These are phyloP conservation scores for Xenentodon cancila DNA, from an alignment of 2,797 vertebrate species.

Conservation along the genomic window DNA sequence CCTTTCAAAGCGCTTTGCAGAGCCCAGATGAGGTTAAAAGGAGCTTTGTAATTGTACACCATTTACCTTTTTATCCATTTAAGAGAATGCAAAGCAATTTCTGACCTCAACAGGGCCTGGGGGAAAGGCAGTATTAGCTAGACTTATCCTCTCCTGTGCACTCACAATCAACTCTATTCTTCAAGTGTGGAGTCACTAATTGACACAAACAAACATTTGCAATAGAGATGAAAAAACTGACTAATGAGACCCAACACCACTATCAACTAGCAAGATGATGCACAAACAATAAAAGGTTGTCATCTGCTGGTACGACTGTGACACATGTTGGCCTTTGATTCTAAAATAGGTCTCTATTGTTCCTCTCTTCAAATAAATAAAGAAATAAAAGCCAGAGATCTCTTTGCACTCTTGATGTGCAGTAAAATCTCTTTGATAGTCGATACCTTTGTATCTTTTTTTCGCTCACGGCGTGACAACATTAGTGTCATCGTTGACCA, in stretches of 20 bases:
- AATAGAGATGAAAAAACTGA: constrained; percentile 36
- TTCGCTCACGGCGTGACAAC: constrained; percentile 39
- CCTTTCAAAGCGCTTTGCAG: neutral
- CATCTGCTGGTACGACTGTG: constrained; percentile 52
- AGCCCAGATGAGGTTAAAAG: neutral
- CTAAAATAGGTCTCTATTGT: constrained; percentile 11
- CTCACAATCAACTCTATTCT: constrained; percentile 1
- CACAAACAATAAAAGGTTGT: constrained; percentile 58
- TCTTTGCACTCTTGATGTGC: constrained; percentile 1
- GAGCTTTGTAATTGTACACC: neutral
- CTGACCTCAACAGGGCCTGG: constrained; percentile 40
- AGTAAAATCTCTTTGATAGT: constrained; percentile 29
- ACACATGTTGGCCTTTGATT: constrained; percentile 66
- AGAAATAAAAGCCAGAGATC: constrained; percentile 2
- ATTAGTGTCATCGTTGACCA: constrained; percentile 41
- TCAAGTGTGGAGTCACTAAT: constrained; percentile 35
- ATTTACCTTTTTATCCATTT: constrained; percentile 7
- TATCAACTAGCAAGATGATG: constrained; percentile 29
- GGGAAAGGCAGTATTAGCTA: constrained; percentile 26
- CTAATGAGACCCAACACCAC: constrained; percentile 48
- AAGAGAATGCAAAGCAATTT: constrained; percentile 48
- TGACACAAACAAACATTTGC: constrained; percentile 41
- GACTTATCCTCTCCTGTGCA: constrained; percentile 15
- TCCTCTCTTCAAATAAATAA: constrained; percentile 2
- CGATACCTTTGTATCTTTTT: constrained; percentile 15